Conservation (phyloP, 2,113 vertebrate genomes). For the Salvelinus fontinalis region DNA sequence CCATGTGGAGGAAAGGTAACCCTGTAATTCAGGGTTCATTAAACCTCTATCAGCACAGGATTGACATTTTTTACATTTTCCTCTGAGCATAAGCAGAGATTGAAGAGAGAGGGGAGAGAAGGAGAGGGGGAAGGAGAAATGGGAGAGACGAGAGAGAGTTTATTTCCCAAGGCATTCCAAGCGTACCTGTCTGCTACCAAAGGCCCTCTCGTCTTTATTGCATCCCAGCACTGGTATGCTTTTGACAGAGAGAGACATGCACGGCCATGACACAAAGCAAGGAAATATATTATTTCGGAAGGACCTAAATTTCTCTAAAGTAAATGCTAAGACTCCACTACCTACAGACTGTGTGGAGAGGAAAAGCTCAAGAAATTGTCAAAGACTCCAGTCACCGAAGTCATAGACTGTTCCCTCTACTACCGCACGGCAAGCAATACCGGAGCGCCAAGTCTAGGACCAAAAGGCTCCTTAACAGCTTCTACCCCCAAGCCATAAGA, state of each 20-base stretch:
- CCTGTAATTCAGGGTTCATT: neutral
- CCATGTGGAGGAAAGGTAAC: too few relatives aligned
- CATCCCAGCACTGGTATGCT: conserved; percentile 4
- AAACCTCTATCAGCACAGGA: neutral
- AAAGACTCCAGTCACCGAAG: too few relatives aligned
- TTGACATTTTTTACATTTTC: neutral
- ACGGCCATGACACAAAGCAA: neutral
- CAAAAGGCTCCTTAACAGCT: too few relatives aligned
- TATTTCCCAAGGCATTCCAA: conserved; percentile 37
- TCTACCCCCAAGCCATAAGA: too few relatives aligned
- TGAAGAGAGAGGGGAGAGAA: neutral
- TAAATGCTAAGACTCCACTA: neutral
- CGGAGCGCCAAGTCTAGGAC: too few relatives aligned
- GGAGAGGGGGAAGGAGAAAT: neutral
- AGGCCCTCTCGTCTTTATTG: conserved; percentile 6
- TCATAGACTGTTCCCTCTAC: too few relatives aligned
- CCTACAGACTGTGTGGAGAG: neutral
- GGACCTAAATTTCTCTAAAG: neutral
- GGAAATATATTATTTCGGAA: neutral
- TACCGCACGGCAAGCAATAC: too few relatives aligned
- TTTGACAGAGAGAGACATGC: conserved; percentile 16
- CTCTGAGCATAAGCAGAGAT: neutral
- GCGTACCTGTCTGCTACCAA: conserved; percentile 26
- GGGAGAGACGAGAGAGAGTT: conserved; percentile 12
- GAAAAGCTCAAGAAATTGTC: too few relatives aligned